These are phyloP conservation scores for Catostylus mosaicus DNA, from an alignment of 30 jellyfish, hydroid and myxozoan genomes.

Conservation along the genomic window DNA sequence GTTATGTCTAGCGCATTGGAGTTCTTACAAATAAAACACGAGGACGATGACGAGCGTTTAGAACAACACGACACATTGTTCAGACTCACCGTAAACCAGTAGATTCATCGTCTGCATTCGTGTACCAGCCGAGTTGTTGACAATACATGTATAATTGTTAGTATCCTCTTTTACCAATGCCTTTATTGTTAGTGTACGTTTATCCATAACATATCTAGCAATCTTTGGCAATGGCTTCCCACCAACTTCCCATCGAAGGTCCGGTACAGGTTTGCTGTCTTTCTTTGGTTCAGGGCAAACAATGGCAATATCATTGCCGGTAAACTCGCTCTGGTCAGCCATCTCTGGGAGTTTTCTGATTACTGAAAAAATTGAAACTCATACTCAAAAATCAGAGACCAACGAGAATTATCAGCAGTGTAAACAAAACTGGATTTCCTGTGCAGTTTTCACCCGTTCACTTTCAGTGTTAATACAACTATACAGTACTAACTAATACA, in stretches of 20 bases:
- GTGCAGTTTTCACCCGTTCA: no score
- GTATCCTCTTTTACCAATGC: conserved; percentile 55
- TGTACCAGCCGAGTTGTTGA: conserved; percentile 62
- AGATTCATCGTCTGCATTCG: conserved; percentile 71
- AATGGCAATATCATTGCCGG: conserved; percentile 44
- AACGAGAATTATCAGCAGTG: no score
- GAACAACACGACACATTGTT: no score
- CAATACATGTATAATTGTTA: conserved; percentile 85
- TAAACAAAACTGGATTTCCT: no score
- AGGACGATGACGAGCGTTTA: no score
- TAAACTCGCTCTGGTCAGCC: conserved; percentile 49
- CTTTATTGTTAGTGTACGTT: conserved; percentile 58
- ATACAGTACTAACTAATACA: no score
- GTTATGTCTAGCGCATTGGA: no score
- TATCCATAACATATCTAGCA: conserved; percentile 38
- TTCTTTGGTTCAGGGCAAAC: conserved; percentile 65
- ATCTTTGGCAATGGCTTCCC: conserved; percentile 79
- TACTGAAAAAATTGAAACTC: conserved; percentile 29
- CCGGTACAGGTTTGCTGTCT: conserved; percentile 60
- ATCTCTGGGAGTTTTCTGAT: conserved; percentile 67
- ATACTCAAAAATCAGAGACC: no score
- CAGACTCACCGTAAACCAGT: conserved; percentile 61
- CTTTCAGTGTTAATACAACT: no score
- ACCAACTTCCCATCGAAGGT: conserved; percentile 59
- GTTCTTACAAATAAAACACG: no score